Evolutionary conservation across 2,888 invertebrate species (phyloP).

Genomic region (Petrolisthes manimaculis): DNA sequence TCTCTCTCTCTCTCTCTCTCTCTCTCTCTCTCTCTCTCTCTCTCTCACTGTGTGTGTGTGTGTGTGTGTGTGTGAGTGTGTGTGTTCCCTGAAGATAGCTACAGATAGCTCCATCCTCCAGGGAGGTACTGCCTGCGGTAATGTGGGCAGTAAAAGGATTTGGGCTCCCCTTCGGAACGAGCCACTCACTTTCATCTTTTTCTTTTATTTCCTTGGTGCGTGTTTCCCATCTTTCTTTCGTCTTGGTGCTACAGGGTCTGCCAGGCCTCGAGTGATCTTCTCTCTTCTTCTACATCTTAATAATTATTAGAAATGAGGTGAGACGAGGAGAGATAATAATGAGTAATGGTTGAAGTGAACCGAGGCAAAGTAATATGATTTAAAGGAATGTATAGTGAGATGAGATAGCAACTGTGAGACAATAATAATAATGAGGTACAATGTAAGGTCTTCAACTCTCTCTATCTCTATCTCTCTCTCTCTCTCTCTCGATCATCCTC

Average conservation of each 20-base stretch:
- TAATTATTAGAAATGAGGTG: neutral
- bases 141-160: too few relatives aligned
- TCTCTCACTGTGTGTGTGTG: neutral
- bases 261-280: neutral
- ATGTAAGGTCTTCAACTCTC: neutral
- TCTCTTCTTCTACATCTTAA: neutral
- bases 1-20: slow-evolving; percentile 5
- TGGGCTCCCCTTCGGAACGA: too few relatives aligned
- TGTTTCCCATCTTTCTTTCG: neutral
- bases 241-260: neutral
- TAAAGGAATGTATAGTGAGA: too few relatives aligned
- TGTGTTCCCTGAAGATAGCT: neutral
- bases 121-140: too few relatives aligned
- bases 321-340: too few relatives aligned
- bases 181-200: too few relatives aligned
- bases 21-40: slow-evolving; percentile 19
- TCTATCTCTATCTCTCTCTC: slow-evolving; percentile 2
- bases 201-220: too few relatives aligned
- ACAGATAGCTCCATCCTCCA: neutral
- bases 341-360: too few relatives aligned
- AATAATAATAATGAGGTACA: neutral
- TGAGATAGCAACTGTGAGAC: neutral
- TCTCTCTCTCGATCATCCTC: neutral
- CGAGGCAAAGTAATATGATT: too few relatives aligned
- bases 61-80: neutral